A percentile compares a stretch with the other conserved stretches of the same genome.
phyloP scores from a whole-genome alignment of 2,888 invertebrate species.

The Melangyna quadrimaculata region DNA sequence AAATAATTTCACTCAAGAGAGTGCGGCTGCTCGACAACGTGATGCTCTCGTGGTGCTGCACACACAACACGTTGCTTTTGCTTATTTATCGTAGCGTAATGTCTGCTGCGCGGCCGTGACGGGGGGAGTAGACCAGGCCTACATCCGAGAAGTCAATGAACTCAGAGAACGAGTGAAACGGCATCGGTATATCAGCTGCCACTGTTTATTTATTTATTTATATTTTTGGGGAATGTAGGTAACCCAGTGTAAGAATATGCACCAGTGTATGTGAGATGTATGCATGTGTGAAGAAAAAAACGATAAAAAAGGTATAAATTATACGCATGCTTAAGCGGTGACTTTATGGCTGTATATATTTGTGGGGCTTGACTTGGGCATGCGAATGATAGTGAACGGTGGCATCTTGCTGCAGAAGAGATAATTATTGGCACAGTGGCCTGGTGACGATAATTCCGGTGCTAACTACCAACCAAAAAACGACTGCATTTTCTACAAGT shows the following conservation, averaged over 20 bases:
- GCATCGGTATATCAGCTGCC: constrained; percentile 59
- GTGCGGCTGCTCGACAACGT: not conserved
- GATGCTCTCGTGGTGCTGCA: not conserved
- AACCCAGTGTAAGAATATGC: constrained; percentile 73
- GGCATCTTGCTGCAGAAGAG: not conserved
- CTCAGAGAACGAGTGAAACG: constrained; percentile 68
- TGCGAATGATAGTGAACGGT: not conserved
- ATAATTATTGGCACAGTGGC: not conserved
- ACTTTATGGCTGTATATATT: constrained; percentile 47
- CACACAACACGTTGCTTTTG: not conserved
- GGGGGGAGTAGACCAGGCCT: constrained; percentile 34
- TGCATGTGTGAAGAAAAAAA: not conserved
- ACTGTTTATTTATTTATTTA: constrained; percentile 68
- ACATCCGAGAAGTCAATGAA: constrained; percentile 64
- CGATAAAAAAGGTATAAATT: not conserved
- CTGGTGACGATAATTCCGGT: not conserved
- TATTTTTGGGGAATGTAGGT: constrained; percentile 74
- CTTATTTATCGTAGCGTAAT: constrained; percentile 40
- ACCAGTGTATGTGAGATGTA: constrained; percentile 26
- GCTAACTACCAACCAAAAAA: not conserved
- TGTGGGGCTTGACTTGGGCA: constrained; percentile 6
- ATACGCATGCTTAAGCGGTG: constrained; percentile 15
- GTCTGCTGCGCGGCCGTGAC: constrained; percentile 38
- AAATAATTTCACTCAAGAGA: constrained; percentile 30
- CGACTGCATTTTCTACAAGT: not conserved